These are phyloP conservation scores for Arenaria interpres DNA, from an alignment of 2,113 vertebrate species.

Conservation along the genomic window DNA sequence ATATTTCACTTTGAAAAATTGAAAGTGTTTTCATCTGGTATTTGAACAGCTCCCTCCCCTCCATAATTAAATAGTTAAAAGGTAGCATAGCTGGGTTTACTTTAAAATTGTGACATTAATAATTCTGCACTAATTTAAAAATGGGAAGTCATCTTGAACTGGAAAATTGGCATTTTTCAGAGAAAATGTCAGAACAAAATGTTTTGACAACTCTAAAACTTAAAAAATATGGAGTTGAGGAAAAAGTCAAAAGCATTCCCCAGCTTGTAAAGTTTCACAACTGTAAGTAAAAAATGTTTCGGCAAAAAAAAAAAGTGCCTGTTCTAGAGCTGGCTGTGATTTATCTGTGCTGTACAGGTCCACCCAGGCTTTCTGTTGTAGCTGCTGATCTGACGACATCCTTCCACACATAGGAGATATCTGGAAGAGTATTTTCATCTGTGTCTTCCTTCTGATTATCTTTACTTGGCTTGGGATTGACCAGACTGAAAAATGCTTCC, in stretches of 20 bases:
- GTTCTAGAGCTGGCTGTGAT: not conserved
- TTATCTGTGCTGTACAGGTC: not conserved
- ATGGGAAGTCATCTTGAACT: not conserved
- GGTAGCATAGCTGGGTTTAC: conserved; percentile 22
- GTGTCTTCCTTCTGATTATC: not conserved
- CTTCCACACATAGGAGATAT: not conserved
- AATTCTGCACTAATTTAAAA: conserved; percentile 26
- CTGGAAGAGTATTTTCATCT: not conserved
- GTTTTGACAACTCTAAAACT: conserved; percentile 45
- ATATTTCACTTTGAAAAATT: not conserved
- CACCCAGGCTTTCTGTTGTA: not conserved
- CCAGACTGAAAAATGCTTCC: not conserved
- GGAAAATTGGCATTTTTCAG: conserved; percentile 48
- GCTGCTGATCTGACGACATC: not conserved
- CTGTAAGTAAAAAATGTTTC: not conserved
- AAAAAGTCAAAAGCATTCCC: not conserved
- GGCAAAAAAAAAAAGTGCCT: not conserved
- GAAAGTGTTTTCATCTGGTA: not conserved
- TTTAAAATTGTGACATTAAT: conserved; percentile 24
- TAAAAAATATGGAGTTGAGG: not conserved
- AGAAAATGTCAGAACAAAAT: conserved; percentile 55
- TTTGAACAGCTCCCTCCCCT: not conserved
- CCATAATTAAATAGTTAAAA: conserved; percentile 45
- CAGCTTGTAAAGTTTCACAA: not conserved
- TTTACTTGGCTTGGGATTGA: not conserved